Evolutionary conservation across 2,797 vertebrate species (phyloP).

Genomic region (Triplophysa yarkandensis): DNA sequence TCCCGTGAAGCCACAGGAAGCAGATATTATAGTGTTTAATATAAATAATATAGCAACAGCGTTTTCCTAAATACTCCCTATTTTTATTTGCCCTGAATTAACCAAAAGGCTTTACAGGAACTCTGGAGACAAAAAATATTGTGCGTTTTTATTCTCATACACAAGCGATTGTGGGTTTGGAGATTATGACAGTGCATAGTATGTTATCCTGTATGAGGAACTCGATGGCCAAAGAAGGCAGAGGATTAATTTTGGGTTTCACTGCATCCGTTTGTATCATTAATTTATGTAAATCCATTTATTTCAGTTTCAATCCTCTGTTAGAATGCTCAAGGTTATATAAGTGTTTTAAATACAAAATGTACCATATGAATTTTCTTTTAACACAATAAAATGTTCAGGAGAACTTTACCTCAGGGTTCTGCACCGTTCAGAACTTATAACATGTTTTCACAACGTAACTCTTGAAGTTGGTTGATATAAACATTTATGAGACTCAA

Average conservation of each 20-base stretch:
- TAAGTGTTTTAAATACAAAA: slow-evolving; percentile 46
- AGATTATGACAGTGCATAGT: slow-evolving; percentile 29
- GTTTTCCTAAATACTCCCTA: neutral
- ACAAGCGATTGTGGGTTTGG: neutral
- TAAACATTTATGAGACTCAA: neutral
- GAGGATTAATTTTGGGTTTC: slow-evolving; percentile 34
- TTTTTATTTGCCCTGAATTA: neutral
- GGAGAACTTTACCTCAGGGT: neutral
- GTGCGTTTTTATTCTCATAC: slow-evolving; percentile 2
- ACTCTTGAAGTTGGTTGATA: neutral
- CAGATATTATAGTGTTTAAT: neutral
- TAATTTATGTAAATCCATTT: slow-evolving; percentile 59
- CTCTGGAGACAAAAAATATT: neutral
- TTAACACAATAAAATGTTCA: neutral
- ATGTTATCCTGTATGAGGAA: slow-evolving; percentile 7
- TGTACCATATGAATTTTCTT: slow-evolving; percentile 17
- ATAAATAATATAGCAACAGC: neutral
- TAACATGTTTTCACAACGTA: neutral
- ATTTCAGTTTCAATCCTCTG: slow-evolving; percentile 38
- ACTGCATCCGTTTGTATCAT: slow-evolving; percentile 39
- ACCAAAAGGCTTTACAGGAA: slow-evolving; percentile 17
- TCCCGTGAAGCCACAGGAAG: neutral
- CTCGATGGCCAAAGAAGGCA: slow-evolving; percentile 32
- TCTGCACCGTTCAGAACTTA: neutral
- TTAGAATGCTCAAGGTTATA: slow-evolving; percentile 50